Percentiles rank a stretch among this genome's conserved stretches.
Conservation (phyloP, 1,140 invertebrate species). For the Heliconius nattereri region DNA sequence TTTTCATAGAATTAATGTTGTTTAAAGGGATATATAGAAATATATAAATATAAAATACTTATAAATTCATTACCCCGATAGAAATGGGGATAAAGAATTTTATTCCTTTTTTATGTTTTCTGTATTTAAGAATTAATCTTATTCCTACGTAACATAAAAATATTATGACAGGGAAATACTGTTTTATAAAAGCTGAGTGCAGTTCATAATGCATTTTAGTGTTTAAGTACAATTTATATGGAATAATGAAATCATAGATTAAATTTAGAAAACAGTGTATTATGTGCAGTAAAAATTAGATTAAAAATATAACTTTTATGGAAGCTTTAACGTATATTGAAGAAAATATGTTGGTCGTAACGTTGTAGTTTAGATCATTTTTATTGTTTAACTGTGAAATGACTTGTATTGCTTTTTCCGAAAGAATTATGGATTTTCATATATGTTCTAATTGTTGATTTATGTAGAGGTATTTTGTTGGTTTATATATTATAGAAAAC, state of each 20-base stretch:
- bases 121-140: neutral
- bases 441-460: too few relatives aligned
- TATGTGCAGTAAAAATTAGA: slow-evolving; percentile 3
- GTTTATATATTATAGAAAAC: too few relatives aligned
- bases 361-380: neutral
- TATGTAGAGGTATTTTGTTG: too few relatives aligned
- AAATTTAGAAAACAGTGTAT: neutral
- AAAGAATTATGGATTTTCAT: too few relatives aligned
- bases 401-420: too few relatives aligned
- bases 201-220: slow-evolving; percentile 1
- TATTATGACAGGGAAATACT: neutral
- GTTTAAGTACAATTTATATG: neutral
- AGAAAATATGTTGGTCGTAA: neutral
- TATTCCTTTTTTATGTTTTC: too few relatives aligned
- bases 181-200: slow-evolving; percentile 2
- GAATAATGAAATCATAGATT: neutral
- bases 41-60: too few relatives aligned
- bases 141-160: neutral
- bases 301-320: slow-evolving; percentile 1
- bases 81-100: too few relatives aligned
- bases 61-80: too few relatives aligned
- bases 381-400: too few relatives aligned
- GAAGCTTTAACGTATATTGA: neutral
- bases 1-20: too few relatives aligned
- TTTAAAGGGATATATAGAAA: too few relatives aligned